Percentiles rank a stretch among this genome's conserved stretches.
phyloP scores from a whole-genome alignment of 2,113 vertebrate species.

The Cyrtonyx montezumae region DNA sequence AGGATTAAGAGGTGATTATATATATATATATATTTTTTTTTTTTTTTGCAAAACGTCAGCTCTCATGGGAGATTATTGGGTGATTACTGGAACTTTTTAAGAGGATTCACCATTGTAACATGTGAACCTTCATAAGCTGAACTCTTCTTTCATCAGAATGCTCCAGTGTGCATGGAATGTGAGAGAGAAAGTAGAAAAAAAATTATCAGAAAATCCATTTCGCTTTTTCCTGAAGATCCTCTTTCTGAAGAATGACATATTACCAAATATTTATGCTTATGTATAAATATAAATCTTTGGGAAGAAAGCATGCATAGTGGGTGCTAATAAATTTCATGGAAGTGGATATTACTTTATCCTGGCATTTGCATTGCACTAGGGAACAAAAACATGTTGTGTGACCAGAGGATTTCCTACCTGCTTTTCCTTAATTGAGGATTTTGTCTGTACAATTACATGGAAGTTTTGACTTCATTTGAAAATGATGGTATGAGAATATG shows the following conservation, averaged over 20 bases:
- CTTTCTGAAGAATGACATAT: not conserved
- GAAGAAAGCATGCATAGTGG: no score
- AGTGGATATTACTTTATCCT: not conserved
- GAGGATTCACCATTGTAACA: constrained; percentile 17
- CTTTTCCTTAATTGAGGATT: not conserved
- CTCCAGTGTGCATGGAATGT: rapidly evolving
- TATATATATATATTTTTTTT: not conserved
- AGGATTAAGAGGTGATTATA: not conserved
- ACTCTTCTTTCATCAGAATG: not conserved
- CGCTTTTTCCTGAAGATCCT: not conserved
- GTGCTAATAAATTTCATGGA: not conserved
- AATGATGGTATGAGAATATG: not conserved
- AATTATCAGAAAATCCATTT: not conserved
- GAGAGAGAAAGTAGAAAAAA: not conserved
- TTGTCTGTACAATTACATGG: not conserved
- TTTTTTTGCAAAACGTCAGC: not conserved
- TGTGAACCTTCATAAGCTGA: not conserved
- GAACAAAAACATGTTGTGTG: not conserved
- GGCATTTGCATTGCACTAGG: rapidly evolving
- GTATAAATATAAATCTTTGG: not conserved
- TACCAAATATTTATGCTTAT: not conserved
- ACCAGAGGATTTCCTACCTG: not conserved
- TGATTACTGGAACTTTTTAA: constrained; percentile 37
- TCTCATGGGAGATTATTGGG: constrained; percentile 16
- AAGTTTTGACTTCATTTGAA: not conserved